A percentile compares a stretch with the other conserved stretches of the same genome.
Conservation (phyloP, 2,113 vertebrate species). For the Vidua macroura region DNA sequence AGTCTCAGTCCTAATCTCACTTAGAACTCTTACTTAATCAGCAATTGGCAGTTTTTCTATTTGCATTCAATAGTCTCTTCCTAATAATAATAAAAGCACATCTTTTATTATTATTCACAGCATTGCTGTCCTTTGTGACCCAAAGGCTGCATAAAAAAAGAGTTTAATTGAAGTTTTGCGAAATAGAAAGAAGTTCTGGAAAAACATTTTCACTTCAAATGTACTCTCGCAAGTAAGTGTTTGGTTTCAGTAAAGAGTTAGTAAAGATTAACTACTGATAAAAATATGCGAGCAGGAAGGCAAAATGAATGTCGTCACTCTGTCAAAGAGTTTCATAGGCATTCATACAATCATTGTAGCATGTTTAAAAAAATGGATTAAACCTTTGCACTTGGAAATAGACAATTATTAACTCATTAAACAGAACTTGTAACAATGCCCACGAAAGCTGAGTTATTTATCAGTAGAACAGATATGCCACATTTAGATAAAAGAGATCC, state of each 20-base stretch:
- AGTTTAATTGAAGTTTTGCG: constrained; percentile 16
- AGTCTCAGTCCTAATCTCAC: neutral
- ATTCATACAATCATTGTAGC: constrained; percentile 49
- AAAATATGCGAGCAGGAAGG: constrained; percentile 53
- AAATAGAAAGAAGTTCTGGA: neutral
- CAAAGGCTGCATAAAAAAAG: neutral
- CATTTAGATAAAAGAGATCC: neutral
- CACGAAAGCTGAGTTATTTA: constrained; percentile 36
- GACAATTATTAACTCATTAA: constrained; percentile 18
- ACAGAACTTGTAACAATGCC: constrained; percentile 23
- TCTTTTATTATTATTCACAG: neutral
- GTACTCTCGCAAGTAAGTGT: constrained; percentile 40
- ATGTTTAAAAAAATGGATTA: constrained; percentile 37
- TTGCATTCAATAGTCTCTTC: neutral
- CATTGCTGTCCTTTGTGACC: neutral
- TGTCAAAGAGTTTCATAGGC: constrained; percentile 25
- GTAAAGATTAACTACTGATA: constrained; percentile 65
- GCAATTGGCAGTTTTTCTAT: neutral
- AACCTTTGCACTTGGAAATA: constrained; percentile 33
- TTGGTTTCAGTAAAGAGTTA: constrained; percentile 64
- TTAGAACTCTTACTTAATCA: neutral
- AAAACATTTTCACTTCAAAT: constrained; percentile 47
- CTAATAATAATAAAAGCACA: neutral
- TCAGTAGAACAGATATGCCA: neutral
- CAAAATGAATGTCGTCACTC: constrained; percentile 20